Conservation (phyloP, 2,113 vertebrate species). For the Hydrolagus affinis region DNA sequence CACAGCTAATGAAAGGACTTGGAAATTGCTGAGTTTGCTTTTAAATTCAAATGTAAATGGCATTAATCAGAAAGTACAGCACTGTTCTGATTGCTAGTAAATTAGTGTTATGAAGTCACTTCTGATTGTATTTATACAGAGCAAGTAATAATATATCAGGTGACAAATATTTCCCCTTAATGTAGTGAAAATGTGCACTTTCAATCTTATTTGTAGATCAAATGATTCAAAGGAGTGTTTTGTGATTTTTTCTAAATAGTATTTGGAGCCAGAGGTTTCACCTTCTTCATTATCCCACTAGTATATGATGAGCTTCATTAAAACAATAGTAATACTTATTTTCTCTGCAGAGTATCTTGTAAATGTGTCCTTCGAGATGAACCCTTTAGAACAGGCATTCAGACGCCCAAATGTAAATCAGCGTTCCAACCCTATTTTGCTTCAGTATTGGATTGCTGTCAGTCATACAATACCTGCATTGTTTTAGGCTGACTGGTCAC, state of each 20-base stretch:
- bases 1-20: too few relatives aligned
- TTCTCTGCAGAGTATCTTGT: slow-evolving; percentile 73
- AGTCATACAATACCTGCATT: slow-evolving; percentile 64
- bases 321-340: slow-evolving; percentile 51
- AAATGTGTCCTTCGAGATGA: slow-evolving; percentile 65
- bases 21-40: too few relatives aligned
- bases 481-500: slow-evolving; percentile 75
- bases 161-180: too few relatives aligned
- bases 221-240: neutral
- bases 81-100: too few relatives aligned
- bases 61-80: too few relatives aligned
- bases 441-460: slow-evolving; percentile 65
- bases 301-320: slow-evolving; percentile 40
- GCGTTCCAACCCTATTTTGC: slow-evolving; percentile 60
- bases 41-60: too few relatives aligned
- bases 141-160: too few relatives aligned
- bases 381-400: slow-evolving; percentile 74
- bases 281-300: neutral
- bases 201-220: neutral
- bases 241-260: neutral
- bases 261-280: slow-evolving; percentile 11
- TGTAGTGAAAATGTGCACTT: neutral
- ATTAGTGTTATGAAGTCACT: too few relatives aligned
- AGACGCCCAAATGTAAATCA: slow-evolving; percentile 69
- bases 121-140: too few relatives aligned